These are phyloP conservation scores for Geotrypetes seraphini DNA, from an alignment of 2,797 vertebrate species.

Conservation along the genomic window DNA sequence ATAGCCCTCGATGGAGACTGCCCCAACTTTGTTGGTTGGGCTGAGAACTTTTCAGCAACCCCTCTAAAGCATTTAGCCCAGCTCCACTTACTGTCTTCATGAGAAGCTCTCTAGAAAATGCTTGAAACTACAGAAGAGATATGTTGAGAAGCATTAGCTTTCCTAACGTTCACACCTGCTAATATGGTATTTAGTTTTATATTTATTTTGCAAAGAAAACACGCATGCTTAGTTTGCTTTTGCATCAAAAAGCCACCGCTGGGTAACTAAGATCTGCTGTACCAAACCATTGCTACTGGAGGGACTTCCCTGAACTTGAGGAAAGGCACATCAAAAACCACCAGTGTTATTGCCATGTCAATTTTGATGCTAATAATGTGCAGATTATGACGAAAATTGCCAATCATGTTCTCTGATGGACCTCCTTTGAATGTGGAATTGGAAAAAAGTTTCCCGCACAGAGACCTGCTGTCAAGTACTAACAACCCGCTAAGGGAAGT, in stretches of 20 bases:
- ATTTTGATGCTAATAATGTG: conserved; percentile 99
- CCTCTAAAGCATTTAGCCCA: no score
- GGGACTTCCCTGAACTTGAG: conserved; percentile 82
- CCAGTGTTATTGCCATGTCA: conserved; percentile 86
- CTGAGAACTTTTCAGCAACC: no score
- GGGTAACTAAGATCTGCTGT: conserved; percentile 53
- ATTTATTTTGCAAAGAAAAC: no score
- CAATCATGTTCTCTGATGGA: conserved; percentile 99
- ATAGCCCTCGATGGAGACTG: no score
- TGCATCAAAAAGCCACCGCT: conserved; percentile 51
- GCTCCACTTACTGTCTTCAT: conserved; percentile 8
- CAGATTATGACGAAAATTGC: conserved; percentile 99
- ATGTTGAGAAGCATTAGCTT: conserved; percentile 29
- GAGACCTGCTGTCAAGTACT: conserved; percentile 98
- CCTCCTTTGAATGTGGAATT: conserved; percentile 94
- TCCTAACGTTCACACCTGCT: conserved; percentile 10
- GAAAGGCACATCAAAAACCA: conserved; percentile 77
- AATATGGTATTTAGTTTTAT: conserved; percentile 32
- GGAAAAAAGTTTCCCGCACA: conserved; percentile 89
- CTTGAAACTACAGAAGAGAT: conserved; percentile 53
- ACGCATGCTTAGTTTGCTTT: conserved; percentile 28
- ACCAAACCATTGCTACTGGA: conserved; percentile 58
- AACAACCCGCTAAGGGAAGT: conserved; percentile 99
- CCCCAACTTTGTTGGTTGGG: no score
- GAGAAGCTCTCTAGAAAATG: conserved; percentile 56